Conservation (phyloP, 1,140 invertebrate species). For the Caligus rogercresseyi region DNA sequence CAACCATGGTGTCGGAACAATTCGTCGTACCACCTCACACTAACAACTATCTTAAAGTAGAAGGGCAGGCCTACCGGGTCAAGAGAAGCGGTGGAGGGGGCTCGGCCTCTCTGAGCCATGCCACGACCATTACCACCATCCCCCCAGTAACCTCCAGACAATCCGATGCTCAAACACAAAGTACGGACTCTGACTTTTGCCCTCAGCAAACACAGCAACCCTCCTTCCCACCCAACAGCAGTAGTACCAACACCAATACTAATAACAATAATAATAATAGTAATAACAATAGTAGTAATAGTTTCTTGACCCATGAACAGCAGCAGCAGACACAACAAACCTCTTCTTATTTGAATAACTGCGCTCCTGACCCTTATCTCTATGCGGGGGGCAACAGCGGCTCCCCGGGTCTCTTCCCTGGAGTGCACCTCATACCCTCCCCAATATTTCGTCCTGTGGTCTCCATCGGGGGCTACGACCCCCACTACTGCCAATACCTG, state of each 20-base stretch:
- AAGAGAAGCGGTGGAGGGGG: not conserved
- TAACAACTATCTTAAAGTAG: constrained; percentile 18
- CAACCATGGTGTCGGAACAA: not conserved
- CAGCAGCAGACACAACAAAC: too few relatives aligned
- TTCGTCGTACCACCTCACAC: not conserved
- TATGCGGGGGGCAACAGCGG: not conserved
- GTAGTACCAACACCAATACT: not conserved
- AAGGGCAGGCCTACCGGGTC: constrained; percentile 12
- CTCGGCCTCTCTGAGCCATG: not conserved
- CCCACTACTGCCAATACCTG: constrained; percentile 20
- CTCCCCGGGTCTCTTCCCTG: not conserved
- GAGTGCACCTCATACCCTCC: not conserved
- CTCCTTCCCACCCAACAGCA: not conserved
- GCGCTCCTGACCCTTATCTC: not conserved
- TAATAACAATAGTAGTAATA: not conserved
- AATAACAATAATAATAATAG: not conserved
- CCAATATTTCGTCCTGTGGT: constrained; percentile 2
- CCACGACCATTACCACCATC: not conserved
- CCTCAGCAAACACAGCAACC: not conserved
- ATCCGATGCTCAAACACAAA: constrained; percentile 12
- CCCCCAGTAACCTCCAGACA: not conserved
- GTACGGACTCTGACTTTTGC: constrained; percentile 4
- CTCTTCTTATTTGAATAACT: too few relatives aligned
- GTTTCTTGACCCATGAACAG: too few relatives aligned
- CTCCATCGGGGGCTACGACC: constrained; percentile 12